Percentiles rank a stretch among this genome's conserved stretches.
Evolutionary conservation across 2,888 invertebrate species (phyloP).

Genomic region (Dasypolia templi): DNA sequence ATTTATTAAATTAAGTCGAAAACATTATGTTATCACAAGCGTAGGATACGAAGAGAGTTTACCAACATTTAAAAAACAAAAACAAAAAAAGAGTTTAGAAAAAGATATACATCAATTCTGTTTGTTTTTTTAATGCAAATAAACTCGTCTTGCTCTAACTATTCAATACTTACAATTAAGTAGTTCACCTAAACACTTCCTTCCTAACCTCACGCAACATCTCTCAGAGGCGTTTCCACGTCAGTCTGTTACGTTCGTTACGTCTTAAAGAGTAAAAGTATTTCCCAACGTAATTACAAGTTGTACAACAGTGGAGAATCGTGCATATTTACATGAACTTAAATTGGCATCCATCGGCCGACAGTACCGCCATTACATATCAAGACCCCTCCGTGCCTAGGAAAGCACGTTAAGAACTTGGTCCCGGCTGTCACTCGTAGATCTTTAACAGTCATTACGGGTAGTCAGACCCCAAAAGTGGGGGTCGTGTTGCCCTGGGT

Average conservation of each 20-base stretch:
- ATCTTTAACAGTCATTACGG: neutral
- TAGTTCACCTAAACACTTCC: conserved; percentile 44
- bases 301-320: conserved; percentile 63
- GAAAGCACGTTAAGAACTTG: neutral
- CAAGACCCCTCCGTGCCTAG: neutral
- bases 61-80: too few species aligned
- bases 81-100: too few species aligned
- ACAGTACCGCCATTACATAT: conserved; percentile 35
- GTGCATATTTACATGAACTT: conserved; percentile 69
- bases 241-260: conserved; percentile 49
- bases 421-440: neutral
- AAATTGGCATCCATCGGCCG: conserved; percentile 61
- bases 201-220: conserved; percentile 34
- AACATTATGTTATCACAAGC: too few species aligned
- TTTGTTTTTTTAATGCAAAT: conserved; percentile 15
- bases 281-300: conserved; percentile 72
- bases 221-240: conserved; percentile 53
- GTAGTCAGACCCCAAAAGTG: neutral
- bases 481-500: neutral
- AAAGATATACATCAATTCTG: too few species aligned
- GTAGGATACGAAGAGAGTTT: too few species aligned
- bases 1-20: too few species aligned
- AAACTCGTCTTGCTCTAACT: conserved; percentile 13
- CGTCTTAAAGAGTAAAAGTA: conserved; percentile 59
- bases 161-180: conserved; percentile 44